These are phyloP conservation scores for Chalcis sispes DNA, from an alignment of 2,888 invertebrate species.

Conservation along the genomic window DNA sequence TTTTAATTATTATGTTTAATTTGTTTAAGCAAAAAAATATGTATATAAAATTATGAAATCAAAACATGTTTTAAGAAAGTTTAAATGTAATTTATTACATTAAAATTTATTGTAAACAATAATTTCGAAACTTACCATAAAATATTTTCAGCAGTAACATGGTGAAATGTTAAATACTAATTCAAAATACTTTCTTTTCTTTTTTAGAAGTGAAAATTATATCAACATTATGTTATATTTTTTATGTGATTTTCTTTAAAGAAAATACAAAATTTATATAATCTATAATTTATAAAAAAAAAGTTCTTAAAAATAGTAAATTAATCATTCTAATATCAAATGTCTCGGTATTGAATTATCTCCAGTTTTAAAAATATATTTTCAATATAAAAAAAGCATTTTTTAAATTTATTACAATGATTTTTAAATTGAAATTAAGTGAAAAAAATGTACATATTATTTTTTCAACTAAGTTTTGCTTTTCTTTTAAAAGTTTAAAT, in stretches of 20 bases:
- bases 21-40: too few species aligned
- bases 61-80: too few species aligned
- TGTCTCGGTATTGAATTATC: constrained; percentile 47
- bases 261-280: constrained; percentile 20
- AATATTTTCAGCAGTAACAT: too few species aligned
- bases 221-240: constrained; percentile 15
- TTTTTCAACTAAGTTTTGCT: constrained; percentile 15
- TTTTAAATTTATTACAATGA: constrained; percentile 26
- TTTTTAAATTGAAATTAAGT: constrained; percentile 39
- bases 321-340: constrained; percentile 24
- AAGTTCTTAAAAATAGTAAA: too few species aligned
- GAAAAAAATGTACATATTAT: constrained; percentile 47
- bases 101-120: too few species aligned
- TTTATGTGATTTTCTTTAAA: constrained; percentile 22
- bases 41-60: too few species aligned
- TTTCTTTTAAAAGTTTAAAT: constrained; percentile 43
- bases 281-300: not conserved
- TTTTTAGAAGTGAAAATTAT: constrained; percentile 5
- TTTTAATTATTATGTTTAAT: too few species aligned
- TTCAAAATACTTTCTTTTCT: constrained; percentile 7
- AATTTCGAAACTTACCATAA: too few species aligned
- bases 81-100: too few species aligned
- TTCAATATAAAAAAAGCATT: constrained; percentile 34
- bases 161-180: too few species aligned
- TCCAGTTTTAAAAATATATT: constrained; percentile 28